Base-by-base conservation (phyloP, 2,888 invertebrate species). In the Gymnosoma rotundatum region DNA sequence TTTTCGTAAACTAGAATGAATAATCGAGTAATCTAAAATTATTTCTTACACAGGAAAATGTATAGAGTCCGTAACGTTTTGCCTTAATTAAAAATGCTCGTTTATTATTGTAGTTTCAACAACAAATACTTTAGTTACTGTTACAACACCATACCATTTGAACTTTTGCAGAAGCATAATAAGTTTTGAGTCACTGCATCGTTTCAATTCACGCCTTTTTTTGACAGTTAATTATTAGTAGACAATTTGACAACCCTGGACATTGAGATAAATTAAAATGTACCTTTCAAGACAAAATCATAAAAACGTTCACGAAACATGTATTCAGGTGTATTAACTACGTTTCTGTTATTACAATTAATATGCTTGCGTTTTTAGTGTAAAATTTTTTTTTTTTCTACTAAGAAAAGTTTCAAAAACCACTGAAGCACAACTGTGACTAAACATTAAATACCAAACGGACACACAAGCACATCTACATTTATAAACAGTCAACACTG, bases 341-440 rank as follows among this genome's bases (percentile, higher is more conserved):
- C 54, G 14, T 54, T 14, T 54, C 10, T 54, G 21, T 12, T 6
- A 12, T 12, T 3, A n/a, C 12, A n/a, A 48, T 16, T 48, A 14
- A n/a, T n/a, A 16, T 48, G 2, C 4, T 48, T 16, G 14, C 16
- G 7, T 48, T n/a, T 7, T 61, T 10, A 4, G 20, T 50, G 32
- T 42, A 48, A 52, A 7, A 7, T 32, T 32, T 32, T 10, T 64
- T 64, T 45, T 56, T 32, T 32, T 45, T 32, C n/a, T 42, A n/a
- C 48, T 16, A 69, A 78, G 38, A 25, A 60, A 78, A 78, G 76
- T 78, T 78, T 78, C 25, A 25, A 67, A 69, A 69, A 18, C 42
- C 61, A 32, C 32, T 78, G 67, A 78, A 61, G 76, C 69, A 60
- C 42, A 25, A 50, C 76, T 69, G 38, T 69, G 50, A 58, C 48